Base-by-base conservation (phyloP, 2,888 invertebrate genomes). In the Platynereis dumerilii region DNA sequence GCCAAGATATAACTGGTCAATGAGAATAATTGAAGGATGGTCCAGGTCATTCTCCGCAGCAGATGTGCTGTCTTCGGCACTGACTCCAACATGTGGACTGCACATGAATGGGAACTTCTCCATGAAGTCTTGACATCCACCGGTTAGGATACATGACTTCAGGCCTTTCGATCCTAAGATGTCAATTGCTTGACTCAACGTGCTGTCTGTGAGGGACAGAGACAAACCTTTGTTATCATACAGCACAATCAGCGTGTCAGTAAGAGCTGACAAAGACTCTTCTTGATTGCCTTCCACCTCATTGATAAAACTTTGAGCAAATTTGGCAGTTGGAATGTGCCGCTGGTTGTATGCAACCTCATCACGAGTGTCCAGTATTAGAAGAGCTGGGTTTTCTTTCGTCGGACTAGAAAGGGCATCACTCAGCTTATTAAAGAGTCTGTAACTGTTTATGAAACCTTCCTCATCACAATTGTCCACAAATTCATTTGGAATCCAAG, bases 1-100 rank as follows among this genome's bases (percentile, higher is more conserved):
- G 17, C 81, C 81, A 42, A 79, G 68, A 69, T 78, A 80, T 58
- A 81, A 69, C 64, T 72, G 58, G 26, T 72, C 72, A 1, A 78
- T 77, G 17, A 76, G 34, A n/a, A 81, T 72, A 34, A 78, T 72
- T 15, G 78, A 77, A 2, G 81, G 81, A 64, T 76, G 80, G 12
- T 34, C 34, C 12, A 34, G 34, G 42, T 70, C 65, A 12, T 20
- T 39, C 7, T 57, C 69, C 2, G 62, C 39, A 22, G 56, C 34
- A 17, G 68, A 27, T 2, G 69, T 66, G 3, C 59, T 48, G 2
- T 68, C 64, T 10, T 72, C 70, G n/a, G n/a, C n/a, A n/a, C n/a
- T n/a, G n/a, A n/a, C n/a, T 7, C 12, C 34, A 34, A 34, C 12
- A 7, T 5, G 7, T 7, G 34, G 34, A 34, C 5, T 12, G 27